These are phyloP conservation scores for Engraulis encrasicolus DNA, from an alignment of 2,113 vertebrate species.

Conservation along the genomic window DNA sequence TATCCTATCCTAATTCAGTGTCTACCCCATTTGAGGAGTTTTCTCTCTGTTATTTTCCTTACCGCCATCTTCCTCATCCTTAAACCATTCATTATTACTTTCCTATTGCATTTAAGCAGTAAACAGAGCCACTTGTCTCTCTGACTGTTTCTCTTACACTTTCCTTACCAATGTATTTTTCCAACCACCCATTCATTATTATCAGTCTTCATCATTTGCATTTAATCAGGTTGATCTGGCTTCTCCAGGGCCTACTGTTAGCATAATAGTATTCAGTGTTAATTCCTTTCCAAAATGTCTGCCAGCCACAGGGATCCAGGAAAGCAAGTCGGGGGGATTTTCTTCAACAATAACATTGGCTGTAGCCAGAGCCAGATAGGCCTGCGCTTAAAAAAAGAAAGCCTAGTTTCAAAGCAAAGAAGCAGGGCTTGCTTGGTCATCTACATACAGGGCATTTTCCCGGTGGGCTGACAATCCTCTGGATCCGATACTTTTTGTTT, in stretches of 20 bases:
- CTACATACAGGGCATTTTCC: too few relatives aligned
- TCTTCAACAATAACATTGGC: conserved; percentile 16
- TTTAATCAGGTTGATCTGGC: conserved; percentile 20
- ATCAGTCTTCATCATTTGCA: not conserved
- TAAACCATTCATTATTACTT: too few relatives aligned
- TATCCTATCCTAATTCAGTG: too few relatives aligned
- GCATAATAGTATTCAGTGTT: conserved; percentile 16
- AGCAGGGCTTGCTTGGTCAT: too few relatives aligned
- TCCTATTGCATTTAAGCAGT: too few relatives aligned
- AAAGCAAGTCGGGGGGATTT: not conserved
- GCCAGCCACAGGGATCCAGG: not conserved
- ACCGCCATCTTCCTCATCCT: too few relatives aligned
- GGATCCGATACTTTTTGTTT: too few relatives aligned
- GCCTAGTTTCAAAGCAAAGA: not conserved
- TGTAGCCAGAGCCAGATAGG: not conserved
- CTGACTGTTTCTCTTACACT: not conserved
- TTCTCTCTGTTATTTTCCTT: too few relatives aligned
- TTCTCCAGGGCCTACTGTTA: not conserved
- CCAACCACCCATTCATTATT: not conserved
- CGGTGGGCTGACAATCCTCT: too few relatives aligned
- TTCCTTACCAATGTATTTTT: not conserved
- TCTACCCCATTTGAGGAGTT: too few relatives aligned
- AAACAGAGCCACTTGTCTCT: not conserved
- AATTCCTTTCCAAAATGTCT: conserved; percentile 16
- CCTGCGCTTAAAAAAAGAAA: not conserved